Evolutionary conservation across 2,888 invertebrate genomes (phyloP).

Genomic region (Drosophila formosana): DNA sequence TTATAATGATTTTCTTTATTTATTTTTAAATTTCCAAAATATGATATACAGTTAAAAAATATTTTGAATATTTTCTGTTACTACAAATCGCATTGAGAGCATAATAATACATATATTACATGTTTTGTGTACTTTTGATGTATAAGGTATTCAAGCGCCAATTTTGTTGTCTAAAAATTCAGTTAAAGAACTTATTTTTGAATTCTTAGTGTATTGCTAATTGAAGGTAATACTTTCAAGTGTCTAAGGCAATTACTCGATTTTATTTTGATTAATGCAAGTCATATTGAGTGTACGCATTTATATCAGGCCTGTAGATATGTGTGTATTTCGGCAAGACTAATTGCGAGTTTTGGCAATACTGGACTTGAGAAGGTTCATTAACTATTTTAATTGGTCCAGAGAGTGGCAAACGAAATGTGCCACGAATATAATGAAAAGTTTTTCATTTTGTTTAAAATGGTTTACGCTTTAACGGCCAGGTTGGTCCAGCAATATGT

Average conservation of each 20-base stretch:
- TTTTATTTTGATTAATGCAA: not conserved
- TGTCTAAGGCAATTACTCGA: not conserved
- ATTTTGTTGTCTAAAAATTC: too few relatives aligned
- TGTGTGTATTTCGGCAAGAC: slow-evolving; percentile 7
- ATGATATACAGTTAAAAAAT: not conserved
- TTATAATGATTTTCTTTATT: not conserved
- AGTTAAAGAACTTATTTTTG: too few relatives aligned
- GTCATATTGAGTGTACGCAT: not conserved
- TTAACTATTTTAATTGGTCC: slow-evolving; percentile 38
- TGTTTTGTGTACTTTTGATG: too few relatives aligned
- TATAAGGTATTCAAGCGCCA: too few relatives aligned
- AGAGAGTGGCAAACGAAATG: slow-evolving; percentile 33
- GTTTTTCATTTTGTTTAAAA: slow-evolving; percentile 31
- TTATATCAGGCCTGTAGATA: not conserved
- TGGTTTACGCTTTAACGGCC: slow-evolving; percentile 44
- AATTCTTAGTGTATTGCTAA: not conserved
- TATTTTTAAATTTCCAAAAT: not conserved
- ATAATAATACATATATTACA: too few relatives aligned
- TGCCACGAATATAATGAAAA: slow-evolving; percentile 37
- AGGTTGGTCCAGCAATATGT: slow-evolving; percentile 18
- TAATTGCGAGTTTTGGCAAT: slow-evolving; percentile 9
- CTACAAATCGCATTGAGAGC: too few relatives aligned
- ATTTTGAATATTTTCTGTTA: too few relatives aligned
- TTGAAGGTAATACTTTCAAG: not conserved
- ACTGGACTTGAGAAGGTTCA: slow-evolving; percentile 17